Conservation (phyloP, 2,113 vertebrate species). For the Arothron firmamentum region DNA sequence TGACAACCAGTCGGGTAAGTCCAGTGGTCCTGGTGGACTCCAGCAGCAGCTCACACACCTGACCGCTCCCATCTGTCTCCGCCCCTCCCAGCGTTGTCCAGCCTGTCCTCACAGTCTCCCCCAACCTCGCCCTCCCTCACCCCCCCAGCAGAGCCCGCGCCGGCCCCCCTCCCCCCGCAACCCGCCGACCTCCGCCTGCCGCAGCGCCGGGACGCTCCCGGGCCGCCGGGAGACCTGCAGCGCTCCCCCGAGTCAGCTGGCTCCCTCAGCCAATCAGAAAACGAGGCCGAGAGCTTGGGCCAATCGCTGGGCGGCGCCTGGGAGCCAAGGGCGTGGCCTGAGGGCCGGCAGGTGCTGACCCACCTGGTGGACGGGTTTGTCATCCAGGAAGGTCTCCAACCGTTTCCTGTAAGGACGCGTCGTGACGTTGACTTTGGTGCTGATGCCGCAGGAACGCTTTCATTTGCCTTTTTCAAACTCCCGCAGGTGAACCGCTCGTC, state of each 20-base stretch:
- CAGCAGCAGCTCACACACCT: no score
- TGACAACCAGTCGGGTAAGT: slow-evolving; percentile 74
- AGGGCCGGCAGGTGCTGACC: slow-evolving; percentile 78
- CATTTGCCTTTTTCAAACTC: not conserved
- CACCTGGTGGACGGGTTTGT: slow-evolving; percentile 97
- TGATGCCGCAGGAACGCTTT: not conserved
- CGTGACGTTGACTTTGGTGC: no score
- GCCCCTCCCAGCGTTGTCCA: slow-evolving; percentile 65
- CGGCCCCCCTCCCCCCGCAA: slow-evolving; percentile 31
- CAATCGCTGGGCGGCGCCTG: slow-evolving; percentile 37
- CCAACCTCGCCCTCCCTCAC: slow-evolving; percentile 61
- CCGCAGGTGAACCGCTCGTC: slow-evolving; percentile 73
- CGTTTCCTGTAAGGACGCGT: slow-evolving; percentile 93
- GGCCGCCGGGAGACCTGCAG: not conserved
- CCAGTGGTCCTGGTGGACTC: not conserved
- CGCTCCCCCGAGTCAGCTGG: slow-evolving; percentile 2
- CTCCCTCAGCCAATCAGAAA: slow-evolving; percentile 36
- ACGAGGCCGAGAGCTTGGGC: slow-evolving; percentile 27
- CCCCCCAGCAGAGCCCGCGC: slow-evolving; percentile 45
- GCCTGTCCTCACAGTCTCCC: slow-evolving; percentile 75
- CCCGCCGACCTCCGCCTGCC: slow-evolving; percentile 41
- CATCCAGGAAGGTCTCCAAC: slow-evolving; percentile 94
- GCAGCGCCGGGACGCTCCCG: slow-evolving; percentile 11
- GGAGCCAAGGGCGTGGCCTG: slow-evolving; percentile 60
- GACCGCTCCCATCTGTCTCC: not conserved